These are phyloP conservation scores for Oncopeltus fasciatus DNA, from an alignment of 1,140 invertebrate genomes.

Conservation along the genomic window DNA sequence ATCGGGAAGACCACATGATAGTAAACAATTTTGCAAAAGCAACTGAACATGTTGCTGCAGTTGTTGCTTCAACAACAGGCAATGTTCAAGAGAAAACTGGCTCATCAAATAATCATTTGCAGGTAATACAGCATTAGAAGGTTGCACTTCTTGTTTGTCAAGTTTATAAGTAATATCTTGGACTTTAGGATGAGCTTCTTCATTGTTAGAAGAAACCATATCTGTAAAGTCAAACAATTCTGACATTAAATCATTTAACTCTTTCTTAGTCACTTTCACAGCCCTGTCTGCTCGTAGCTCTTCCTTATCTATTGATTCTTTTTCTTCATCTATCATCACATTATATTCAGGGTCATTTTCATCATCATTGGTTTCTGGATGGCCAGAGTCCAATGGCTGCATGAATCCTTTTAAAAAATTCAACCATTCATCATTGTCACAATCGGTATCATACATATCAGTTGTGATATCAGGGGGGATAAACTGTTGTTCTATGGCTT, in stretches of 20 bases:
- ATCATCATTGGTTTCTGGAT: conserved; percentile 48
- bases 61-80: conserved; percentile 2
- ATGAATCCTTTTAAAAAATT: conserved; percentile 54
- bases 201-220: conserved; percentile 28
- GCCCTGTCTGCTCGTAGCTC: conserved; percentile 58
- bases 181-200: conserved; percentile 14
- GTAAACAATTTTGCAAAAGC: conserved; percentile 6
- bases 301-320: conserved; percentile 48
- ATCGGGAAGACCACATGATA: conserved; percentile 1
- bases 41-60: conserved; percentile 15
- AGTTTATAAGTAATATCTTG: no score
- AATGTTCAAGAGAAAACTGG: no score
- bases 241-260: conserved; percentile 65
- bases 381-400: conserved; percentile 24
- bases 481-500: conserved; percentile 75
- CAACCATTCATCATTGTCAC: conserved; percentile 68
- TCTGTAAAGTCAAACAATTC: conserved; percentile 52
- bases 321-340: conserved; percentile 62
- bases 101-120: no score
- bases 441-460: conserved; percentile 61
- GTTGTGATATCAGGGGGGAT: conserved; percentile 74
- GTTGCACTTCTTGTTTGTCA: no score
- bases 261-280: conserved; percentile 71
- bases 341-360: conserved; percentile 86
- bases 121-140: no score